Percentiles rank a stretch among this genome's conserved stretches.
Evolutionary conservation across 2,113 vertebrate genomes (phyloP).

Genomic region (Chlamydotis undulata): DNA sequence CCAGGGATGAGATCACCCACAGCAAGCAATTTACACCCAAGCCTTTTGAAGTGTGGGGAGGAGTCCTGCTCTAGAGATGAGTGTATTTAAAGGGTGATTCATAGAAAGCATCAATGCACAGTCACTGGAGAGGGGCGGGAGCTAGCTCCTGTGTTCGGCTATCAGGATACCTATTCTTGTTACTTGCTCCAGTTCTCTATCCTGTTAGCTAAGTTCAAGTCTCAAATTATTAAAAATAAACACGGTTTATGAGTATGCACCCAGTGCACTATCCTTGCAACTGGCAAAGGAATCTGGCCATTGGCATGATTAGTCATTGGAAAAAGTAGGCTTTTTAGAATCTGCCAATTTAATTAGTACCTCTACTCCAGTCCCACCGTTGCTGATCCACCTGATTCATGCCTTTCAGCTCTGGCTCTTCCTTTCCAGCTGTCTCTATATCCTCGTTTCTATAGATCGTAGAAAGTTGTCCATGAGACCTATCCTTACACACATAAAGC

Average conservation of each 20-base stretch:
- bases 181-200: neutral
- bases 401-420: neutral
- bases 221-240: neutral
- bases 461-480: neutral
- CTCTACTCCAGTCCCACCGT: neutral
- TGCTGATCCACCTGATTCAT: neutral
- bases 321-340: neutral
- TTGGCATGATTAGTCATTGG: neutral
- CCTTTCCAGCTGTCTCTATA: neutral
- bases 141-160: neutral
- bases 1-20: neutral
- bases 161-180: neutral
- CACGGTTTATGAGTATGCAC: neutral
- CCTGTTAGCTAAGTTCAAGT: neutral
- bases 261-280: neutral
- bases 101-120: neutral
- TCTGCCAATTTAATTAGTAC: neutral
- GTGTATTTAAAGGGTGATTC: neutral
- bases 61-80: neutral
- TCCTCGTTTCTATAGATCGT: neutral
- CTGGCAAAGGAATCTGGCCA: neutral
- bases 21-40: neutral
- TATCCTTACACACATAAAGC: neutral
- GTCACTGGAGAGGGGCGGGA: neutral
- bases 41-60: neutral